These are phyloP conservation scores for Venustoraphidia nigricollis DNA, from an alignment of 2,888 invertebrate species.

Conservation along the genomic window DNA sequence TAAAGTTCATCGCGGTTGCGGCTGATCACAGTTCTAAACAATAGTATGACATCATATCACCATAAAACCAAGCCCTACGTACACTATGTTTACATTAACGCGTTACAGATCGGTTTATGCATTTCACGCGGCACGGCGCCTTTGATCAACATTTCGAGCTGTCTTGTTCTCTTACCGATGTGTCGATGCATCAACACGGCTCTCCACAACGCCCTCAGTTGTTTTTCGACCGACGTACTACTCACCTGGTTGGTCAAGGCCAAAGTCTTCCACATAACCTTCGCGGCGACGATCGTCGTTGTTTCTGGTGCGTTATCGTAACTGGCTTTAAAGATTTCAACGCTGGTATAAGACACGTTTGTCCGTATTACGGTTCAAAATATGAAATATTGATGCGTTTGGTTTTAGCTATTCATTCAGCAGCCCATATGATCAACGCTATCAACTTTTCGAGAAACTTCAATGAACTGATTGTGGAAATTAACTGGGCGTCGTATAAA, in stretches of 20 bases:
- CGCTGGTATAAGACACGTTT: no score
- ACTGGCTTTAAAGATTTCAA: not conserved
- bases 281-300: conserved; percentile 31
- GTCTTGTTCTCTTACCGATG: conserved; percentile 9
- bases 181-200: conserved; percentile 32
- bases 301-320: conserved; percentile 31
- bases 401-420: conserved; percentile 34
- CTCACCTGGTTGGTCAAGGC: conserved; percentile 34
- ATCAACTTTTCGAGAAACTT: conserved; percentile 37
- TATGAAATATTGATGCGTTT: no score
- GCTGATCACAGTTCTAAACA: no score
- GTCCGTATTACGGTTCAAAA: not conserved
- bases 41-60: no score
- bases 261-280: conserved; percentile 37
- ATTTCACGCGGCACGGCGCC: conserved; percentile 37
- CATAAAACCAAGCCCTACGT: no score
- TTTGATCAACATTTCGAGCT: conserved; percentile 32
- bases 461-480: conserved; percentile 27
- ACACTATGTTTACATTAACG: not conserved
- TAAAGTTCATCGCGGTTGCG: no score
- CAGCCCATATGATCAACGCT: conserved; percentile 36
- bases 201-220: conserved; percentile 26
- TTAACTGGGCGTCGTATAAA: conserved; percentile 32
- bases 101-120: conserved; percentile 36
- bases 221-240: conserved; percentile 28